Evolutionary conservation across 2,797 vertebrate genomes (phyloP).

Genomic region (Chelonia mydas): DNA sequence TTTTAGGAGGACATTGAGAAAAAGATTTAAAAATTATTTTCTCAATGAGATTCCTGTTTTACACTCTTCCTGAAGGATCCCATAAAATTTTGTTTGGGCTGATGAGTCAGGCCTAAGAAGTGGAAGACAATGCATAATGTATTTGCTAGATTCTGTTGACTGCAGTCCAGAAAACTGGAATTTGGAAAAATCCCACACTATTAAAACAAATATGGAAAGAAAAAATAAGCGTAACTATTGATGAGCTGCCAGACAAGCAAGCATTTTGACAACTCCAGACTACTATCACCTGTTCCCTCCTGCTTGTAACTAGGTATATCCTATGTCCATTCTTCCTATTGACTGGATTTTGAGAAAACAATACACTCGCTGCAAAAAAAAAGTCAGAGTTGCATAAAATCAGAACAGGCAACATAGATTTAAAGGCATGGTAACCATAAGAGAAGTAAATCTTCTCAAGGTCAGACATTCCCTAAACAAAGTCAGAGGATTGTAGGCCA

Average conservation of each 20-base stretch:
- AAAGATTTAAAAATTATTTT: neutral
- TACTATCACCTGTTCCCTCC: neutral
- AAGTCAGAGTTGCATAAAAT: neutral
- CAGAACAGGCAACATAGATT: neutral
- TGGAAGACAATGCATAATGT: neutral
- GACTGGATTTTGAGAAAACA: conserved; percentile 16
- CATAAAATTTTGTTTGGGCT: neutral
- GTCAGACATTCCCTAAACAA: neutral
- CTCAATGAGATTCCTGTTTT: neutral
- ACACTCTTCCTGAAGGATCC: neutral
- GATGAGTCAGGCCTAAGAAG: neutral
- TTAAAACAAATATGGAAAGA: conserved; percentile 11
- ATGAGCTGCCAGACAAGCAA: neutral
- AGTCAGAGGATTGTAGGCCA: neutral
- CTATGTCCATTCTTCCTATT: neutral
- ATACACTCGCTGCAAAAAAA: neutral
- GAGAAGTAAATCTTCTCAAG: neutral
- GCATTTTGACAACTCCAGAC: conserved; percentile 4
- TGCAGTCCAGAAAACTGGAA: neutral
- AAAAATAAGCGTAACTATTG: neutral
- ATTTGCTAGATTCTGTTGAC: neutral
- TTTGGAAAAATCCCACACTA: neutral
- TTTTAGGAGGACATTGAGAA: neutral
- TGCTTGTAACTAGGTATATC: neutral
- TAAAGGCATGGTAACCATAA: neutral